These are phyloP conservation scores for Halichoeres trimaculatus DNA, from an alignment of 2,113 vertebrate genomes.

Conservation along the genomic window DNA sequence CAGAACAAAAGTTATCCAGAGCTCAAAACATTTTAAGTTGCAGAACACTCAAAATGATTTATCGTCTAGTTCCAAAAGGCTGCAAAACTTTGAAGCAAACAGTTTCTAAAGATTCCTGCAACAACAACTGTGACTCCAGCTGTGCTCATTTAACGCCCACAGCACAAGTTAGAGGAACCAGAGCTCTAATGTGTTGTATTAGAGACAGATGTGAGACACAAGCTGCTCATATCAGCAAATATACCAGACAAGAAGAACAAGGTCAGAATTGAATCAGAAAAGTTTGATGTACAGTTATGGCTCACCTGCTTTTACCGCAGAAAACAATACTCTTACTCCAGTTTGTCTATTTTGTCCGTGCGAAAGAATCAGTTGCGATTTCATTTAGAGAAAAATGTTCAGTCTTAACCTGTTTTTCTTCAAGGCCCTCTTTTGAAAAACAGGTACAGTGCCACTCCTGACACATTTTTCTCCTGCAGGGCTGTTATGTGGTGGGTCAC, in stretches of 20 bases:
- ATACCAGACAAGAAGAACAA: background rate
- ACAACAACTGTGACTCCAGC: conserved; percentile 4
- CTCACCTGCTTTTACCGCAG: background rate
- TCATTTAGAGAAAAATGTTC: conserved; percentile 4
- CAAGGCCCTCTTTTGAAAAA: conserved; percentile 22
- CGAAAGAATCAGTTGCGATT: conserved; percentile 1
- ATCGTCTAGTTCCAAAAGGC: background rate
- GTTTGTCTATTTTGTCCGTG: conserved; percentile 8
- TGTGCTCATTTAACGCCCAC: conserved; percentile 14
- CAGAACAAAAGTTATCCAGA: conserved; percentile 1
- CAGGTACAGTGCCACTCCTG: conserved; percentile 14
- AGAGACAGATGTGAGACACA: conserved; percentile 8
- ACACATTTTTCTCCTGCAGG: background rate
- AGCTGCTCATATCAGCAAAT: conserved; percentile 9
- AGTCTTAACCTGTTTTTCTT: conserved; percentile 1
- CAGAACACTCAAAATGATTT: conserved; percentile 6
- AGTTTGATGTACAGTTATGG: background rate
- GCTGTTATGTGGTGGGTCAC: conserved; percentile 13
- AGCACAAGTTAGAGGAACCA: conserved; percentile 20
- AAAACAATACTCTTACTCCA: conserved; percentile 19
- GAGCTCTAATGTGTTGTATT: background rate
- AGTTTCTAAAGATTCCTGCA: conserved; percentile 14
- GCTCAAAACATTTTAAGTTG: background rate
- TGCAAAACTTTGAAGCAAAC: conserved; percentile 2
- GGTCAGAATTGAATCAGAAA: background rate